A percentile compares a stretch with the other conserved stretches of the same genome.
These are phyloP conservation scores for Brachyrhaphis roseni DNA, from an alignment of 2,797 vertebrate genomes.

Conservation along the genomic window DNA sequence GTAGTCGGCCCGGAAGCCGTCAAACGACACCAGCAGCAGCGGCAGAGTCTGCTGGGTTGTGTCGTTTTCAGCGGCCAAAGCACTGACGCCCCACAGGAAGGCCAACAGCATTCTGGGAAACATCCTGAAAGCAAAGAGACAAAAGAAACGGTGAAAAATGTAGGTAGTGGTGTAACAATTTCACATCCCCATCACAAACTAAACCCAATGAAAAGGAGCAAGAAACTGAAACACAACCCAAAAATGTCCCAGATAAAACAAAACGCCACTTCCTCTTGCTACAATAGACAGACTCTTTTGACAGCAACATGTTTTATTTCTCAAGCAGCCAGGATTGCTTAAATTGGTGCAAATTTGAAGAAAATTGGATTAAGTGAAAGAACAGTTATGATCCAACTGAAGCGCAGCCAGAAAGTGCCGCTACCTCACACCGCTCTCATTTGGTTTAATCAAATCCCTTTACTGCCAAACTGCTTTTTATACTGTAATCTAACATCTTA, in stretches of 20 bases:
- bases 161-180: not conserved
- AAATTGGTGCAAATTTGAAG: not conserved
- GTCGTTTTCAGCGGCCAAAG: slow-evolving; percentile 41
- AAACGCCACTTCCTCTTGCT: not conserved
- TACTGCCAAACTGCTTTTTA: not conserved
- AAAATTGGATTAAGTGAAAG: not conserved
- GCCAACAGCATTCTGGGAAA: slow-evolving; percentile 41
- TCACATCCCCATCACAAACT: not conserved
- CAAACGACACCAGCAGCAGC: slow-evolving; percentile 92
- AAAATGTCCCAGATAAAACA: not conserved
- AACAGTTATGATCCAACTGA: not conserved
- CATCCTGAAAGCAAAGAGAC: slow-evolving; percentile 59
- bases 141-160: not conserved
- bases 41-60: slow-evolving; percentile 48
- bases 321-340: not conserved
- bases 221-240: not conserved
- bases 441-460: not conserved
- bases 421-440: not conserved
- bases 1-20: slow-evolving; percentile 96
- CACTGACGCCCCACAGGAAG: slow-evolving; percentile 57
- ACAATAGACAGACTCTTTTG: not conserved
- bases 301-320: not conserved
- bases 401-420: not conserved
- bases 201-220: not conserved
- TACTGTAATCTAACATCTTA: not conserved